These are phyloP conservation scores for Neodiprion fabricii DNA, from an alignment of 1,140 invertebrate genomes.

Conservation along the genomic window DNA sequence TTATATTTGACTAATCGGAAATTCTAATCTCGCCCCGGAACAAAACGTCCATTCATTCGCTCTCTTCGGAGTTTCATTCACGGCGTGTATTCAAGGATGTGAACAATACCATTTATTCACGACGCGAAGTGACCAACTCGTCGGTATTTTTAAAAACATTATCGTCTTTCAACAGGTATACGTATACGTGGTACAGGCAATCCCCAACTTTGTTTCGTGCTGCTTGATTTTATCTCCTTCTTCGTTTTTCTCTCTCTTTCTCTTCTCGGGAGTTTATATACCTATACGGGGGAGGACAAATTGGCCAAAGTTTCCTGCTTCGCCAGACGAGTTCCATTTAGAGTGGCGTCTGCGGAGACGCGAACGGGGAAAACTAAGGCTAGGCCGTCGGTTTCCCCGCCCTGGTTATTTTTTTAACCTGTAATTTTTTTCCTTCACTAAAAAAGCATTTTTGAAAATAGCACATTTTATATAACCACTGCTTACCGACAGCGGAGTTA, in stretches of 20 bases:
- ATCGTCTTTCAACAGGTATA: no score
- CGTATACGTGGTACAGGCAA: no score
- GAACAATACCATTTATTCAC: slow-evolving; percentile 5
- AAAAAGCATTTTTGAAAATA: slow-evolving; percentile 52
- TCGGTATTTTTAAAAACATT: neutral
- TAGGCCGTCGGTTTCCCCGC: neutral
- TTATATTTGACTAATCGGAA: neutral
- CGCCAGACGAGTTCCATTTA: slow-evolving; percentile 11
- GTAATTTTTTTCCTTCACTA: slow-evolving; percentile 49
- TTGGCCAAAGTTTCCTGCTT: neutral
- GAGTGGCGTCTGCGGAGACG: neutral
- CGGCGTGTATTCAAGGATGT: neutral
- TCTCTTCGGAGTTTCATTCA: neutral
- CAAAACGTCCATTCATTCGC: neutral
- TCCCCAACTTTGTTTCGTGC: no score
- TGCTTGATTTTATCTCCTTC: no score
- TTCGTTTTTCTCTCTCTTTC: no score
- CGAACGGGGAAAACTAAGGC: neutral
- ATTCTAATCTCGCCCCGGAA: neutral
- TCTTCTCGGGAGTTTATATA: no score
- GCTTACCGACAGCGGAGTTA: neutral
- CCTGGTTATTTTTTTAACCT: slow-evolving; percentile 38
- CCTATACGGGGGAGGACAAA: neutral
- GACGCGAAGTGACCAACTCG: neutral
- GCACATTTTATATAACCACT: slow-evolving; percentile 35